A percentile compares a stretch with the other conserved stretches of the same genome.
Evolutionary conservation across 2,113 vertebrate genomes (phyloP).

Genomic region (Prietella phreatophila): DNA sequence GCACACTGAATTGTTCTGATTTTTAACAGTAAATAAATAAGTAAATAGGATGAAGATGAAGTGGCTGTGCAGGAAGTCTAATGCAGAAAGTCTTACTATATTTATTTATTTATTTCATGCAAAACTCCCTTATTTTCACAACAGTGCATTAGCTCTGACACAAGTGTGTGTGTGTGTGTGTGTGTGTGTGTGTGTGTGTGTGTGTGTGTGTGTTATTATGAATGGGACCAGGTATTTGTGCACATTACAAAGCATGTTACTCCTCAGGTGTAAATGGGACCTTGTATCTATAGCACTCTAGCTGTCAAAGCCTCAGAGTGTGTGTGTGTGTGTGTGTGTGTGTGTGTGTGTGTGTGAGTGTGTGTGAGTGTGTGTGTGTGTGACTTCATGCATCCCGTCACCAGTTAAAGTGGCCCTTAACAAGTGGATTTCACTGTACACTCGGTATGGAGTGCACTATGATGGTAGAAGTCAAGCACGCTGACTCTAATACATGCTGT

Average conservation of each 20-base stretch:
- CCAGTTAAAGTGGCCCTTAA: neutral
- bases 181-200: constrained; percentile 9
- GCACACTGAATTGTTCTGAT: too few relatives aligned
- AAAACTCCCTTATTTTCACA: neutral
- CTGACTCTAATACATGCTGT: neutral
- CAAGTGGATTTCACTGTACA: neutral
- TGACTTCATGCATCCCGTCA: neutral
- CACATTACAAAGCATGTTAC: neutral
- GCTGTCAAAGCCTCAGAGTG: neutral
- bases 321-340: neutral
- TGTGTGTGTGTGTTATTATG: neutral
- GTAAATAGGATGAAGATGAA: too few relatives aligned
- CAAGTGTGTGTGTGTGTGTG: constrained; percentile 5
- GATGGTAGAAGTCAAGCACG: neutral
- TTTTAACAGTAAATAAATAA: too few relatives aligned
- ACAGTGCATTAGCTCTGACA: neutral
- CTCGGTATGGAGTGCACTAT: neutral
- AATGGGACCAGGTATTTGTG: neutral
- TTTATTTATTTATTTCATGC: neutral
- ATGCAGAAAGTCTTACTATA: too few relatives aligned
- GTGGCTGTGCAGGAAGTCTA: too few relatives aligned
- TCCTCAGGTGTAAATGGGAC: neutral
- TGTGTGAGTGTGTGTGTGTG: neutral
- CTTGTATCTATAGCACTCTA: neutral
- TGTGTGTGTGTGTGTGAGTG: neutral